A percentile compares a stretch with the other conserved stretches of the same genome.
phyloP scores from a whole-genome alignment of 2,797 vertebrate species.

The Bradypodion pumilum region DNA sequence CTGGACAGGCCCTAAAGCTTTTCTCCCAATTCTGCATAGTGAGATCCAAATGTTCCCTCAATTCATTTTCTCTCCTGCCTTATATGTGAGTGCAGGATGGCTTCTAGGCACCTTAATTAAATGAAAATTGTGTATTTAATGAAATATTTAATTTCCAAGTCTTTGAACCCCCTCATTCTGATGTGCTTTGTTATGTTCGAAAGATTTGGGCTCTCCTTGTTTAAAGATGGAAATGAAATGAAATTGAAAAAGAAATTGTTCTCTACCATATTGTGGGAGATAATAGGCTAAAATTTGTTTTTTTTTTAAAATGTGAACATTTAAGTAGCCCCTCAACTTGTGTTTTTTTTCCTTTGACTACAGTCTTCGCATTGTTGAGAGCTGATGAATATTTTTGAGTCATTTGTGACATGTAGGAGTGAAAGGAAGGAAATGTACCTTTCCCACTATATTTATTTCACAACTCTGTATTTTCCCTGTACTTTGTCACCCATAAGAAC shows the following conservation, averaged over 20 bases:
- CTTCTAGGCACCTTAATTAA: not conserved
- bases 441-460: conserved; percentile 42
- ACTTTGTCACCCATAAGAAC: conserved; percentile 4
- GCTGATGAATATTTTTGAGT: conserved; percentile 38
- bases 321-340: not conserved
- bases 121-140: not conserved
- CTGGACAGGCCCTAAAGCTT: not conserved
- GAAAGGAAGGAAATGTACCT: conserved; percentile 34
- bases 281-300: not conserved
- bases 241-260: not conserved
- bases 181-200: not conserved
- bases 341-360: conserved; percentile 4
- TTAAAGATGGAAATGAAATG: not conserved
- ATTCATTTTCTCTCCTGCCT: not conserved
- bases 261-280: not conserved
- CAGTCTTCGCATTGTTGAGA: conserved; percentile 29
- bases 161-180: not conserved
- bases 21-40: not conserved
- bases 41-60: not conserved
- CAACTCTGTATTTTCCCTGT: not conserved
- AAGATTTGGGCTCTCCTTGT: not conserved
- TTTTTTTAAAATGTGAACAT: not conserved
- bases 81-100: not conserved
- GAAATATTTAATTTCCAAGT: not conserved
- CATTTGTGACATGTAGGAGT: conserved; percentile 22